A percentile compares a stretch with the other conserved stretches of the same genome.
Conservation (phyloP, 2,888 invertebrate species). For the Phalera bucephala region DNA sequence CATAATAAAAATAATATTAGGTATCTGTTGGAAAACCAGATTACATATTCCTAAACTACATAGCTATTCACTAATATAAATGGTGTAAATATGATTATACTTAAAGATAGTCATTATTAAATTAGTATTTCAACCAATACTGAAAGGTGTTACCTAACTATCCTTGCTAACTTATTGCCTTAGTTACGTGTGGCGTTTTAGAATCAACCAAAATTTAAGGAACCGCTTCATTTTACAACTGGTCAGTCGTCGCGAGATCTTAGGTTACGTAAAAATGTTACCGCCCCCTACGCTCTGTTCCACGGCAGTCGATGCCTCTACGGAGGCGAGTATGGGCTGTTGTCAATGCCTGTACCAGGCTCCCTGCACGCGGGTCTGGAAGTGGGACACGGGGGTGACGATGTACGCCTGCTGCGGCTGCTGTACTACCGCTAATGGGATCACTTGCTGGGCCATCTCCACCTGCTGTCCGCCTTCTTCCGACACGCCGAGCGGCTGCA, state of each 20-base stretch:
- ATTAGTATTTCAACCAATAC: constrained; percentile 75
- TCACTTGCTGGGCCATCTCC: constrained; percentile 85
- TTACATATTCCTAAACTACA: constrained; percentile 59
- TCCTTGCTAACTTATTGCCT: constrained; percentile 73
- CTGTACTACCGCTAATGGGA: constrained; percentile 85
- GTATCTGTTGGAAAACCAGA: constrained; percentile 30
- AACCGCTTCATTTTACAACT: constrained; percentile 39
- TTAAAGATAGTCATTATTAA: constrained; percentile 61
- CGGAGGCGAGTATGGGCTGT: constrained; percentile 20
- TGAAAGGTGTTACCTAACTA: constrained; percentile 72
- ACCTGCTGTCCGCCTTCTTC: constrained; percentile 80
- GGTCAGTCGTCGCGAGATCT: constrained; percentile 50
- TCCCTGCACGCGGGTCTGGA: constrained; percentile 85
- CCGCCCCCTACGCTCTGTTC: constrained; percentile 27
- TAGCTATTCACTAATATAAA: constrained; percentile 68
- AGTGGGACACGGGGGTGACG: constrained; percentile 86
- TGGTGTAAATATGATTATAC: constrained; percentile 74
- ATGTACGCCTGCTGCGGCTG: constrained; percentile 86
- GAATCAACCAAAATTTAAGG: constrained; percentile 35
- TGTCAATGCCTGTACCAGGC: constrained; percentile 82
- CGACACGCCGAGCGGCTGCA: constrained; percentile 74
- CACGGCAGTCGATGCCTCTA: constrained; percentile 25
- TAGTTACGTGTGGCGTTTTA: constrained; percentile 57
- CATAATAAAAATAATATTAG: constrained; percentile 29
- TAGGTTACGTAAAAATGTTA: constrained; percentile 43